Base-by-base conservation (phyloP, 1,140 invertebrate species). In the Leptonema lineaticorne region DNA sequence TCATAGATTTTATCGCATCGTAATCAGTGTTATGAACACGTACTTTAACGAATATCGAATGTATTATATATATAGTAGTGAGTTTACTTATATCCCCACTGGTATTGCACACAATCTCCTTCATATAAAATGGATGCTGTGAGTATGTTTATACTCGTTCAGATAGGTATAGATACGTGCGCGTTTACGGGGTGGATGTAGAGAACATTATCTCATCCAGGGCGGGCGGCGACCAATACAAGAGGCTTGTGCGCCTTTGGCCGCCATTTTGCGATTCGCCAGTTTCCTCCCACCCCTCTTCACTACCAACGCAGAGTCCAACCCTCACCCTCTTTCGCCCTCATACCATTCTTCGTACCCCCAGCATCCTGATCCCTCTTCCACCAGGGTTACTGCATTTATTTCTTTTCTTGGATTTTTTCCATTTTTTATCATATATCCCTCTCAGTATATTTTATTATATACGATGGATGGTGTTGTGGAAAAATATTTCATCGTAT, bases 201-300 rank as follows among this genome's bases (percentile, higher is more conserved):
- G 62, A 64, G 62, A 64, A 64, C 62, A 64, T 64, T 64, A 64
- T 64, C 62, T 64, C 62, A 64, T 64, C 62, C 62, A 64, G 62
- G 45, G 62, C 62, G 62, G 41, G 60, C 57, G 57, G 57, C 60
- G 62, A 64, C 62, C 62, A 64, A 64, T 64, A 64, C 62, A 64
- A 64, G 62, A 64, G 62, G 50, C 62, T 64, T 64, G 62, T 45
- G 62, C 62, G 62, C 62, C 62, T 64, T 64, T 64, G 62, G 62
- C 62, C 62, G 62, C 62, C 62, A 64, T 64, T 64, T 64, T 64
- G 62, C 62, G 62, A 64, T 64, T 64, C 62, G 62, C 62, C 62
- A 64, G 62, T 46, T 64, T 64, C 62, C 62, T 48, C 45, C 62
- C 62, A 46, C 62, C 62, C 62, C 62, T 46, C 20, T 22, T 30